Conservation (phyloP, 2,888 invertebrate genomes). For the Cartodere bifasciata region DNA sequence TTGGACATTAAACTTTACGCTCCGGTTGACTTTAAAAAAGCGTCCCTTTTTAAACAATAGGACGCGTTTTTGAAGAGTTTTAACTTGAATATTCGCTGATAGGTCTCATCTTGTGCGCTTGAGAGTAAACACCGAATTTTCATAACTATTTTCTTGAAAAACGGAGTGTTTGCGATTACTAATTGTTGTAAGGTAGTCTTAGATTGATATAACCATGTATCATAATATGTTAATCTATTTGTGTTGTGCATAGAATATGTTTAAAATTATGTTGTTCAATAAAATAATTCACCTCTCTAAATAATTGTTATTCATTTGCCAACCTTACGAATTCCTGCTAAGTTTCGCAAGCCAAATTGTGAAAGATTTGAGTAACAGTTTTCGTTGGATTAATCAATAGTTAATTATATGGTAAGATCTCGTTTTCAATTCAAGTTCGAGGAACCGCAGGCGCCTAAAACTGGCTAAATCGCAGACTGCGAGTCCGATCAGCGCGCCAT, state of each 20-base stretch:
- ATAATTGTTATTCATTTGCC: slow-evolving; percentile 3
- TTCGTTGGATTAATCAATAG: too few species aligned
- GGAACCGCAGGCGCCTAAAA: too few species aligned
- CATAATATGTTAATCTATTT: slow-evolving; percentile 32
- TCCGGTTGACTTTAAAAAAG: neutral
- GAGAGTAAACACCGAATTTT: slow-evolving; percentile 28
- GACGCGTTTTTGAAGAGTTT: slow-evolving; percentile 7
- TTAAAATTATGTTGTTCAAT: slow-evolving; percentile 31
- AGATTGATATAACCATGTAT: slow-evolving; percentile 31
- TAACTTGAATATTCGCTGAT: slow-evolving; percentile 24
- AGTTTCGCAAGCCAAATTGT: too few species aligned
- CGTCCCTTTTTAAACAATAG: neutral
- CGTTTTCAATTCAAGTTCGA: too few species aligned
- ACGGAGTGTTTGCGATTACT: slow-evolving; percentile 15
- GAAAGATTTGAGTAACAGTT: too few species aligned
- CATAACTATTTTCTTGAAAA: neutral
- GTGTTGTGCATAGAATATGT: slow-evolving; percentile 31
- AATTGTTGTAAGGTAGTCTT: slow-evolving; percentile 20
- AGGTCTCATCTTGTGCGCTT: slow-evolving; percentile 26
- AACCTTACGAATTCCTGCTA: too few species aligned
- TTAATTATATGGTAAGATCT: too few species aligned
- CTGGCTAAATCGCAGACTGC: too few species aligned
- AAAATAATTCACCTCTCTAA: slow-evolving; percentile 34
- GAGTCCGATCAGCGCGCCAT: too few species aligned
- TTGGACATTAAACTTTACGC: slow-evolving; percentile 14